These are phyloP conservation scores for Sigmodon hispidus DNA, from an alignment of 2,113 vertebrate genomes.

Conservation along the genomic window DNA sequence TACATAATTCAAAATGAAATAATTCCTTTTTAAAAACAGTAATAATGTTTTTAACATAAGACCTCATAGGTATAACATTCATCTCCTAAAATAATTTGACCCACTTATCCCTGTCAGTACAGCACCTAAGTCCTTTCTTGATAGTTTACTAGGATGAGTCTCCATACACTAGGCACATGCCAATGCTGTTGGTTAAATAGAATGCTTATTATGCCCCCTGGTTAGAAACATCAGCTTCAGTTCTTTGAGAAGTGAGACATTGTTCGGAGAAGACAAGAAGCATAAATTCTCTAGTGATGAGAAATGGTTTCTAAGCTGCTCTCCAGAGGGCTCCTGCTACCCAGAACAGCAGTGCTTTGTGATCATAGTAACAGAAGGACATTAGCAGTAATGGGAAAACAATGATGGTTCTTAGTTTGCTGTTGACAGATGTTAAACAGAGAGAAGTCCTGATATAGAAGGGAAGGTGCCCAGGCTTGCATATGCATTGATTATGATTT, in stretches of 20 bases:
- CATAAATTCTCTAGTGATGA: neutral
- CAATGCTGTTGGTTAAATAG: neutral
- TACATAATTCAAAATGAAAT: neutral
- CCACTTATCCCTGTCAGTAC: neutral
- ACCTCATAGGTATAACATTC: neutral
- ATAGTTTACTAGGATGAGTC: neutral
- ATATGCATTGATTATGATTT: neutral
- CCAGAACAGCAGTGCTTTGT: neutral
- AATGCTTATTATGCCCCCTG: neutral
- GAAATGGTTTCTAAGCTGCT: neutral
- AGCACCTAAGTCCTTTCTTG: neutral
- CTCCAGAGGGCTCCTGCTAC: neutral
- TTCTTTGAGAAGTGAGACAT: neutral
- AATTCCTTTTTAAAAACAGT: neutral
- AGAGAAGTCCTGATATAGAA: neutral
- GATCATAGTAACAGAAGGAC: neutral
- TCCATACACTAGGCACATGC: neutral
- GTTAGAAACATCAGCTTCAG: neutral
- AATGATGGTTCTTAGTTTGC: neutral
- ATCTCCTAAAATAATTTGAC: neutral
- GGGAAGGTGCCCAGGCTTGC: neutral
- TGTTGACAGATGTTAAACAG: neutral
- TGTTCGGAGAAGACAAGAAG: neutral
- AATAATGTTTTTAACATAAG: neutral
- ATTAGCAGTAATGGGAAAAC: neutral